Evolutionary conservation across 2,888 invertebrate genomes (phyloP), one percentile per base, ranked within the genome.

Genomic region (Thera britannica): DNA sequence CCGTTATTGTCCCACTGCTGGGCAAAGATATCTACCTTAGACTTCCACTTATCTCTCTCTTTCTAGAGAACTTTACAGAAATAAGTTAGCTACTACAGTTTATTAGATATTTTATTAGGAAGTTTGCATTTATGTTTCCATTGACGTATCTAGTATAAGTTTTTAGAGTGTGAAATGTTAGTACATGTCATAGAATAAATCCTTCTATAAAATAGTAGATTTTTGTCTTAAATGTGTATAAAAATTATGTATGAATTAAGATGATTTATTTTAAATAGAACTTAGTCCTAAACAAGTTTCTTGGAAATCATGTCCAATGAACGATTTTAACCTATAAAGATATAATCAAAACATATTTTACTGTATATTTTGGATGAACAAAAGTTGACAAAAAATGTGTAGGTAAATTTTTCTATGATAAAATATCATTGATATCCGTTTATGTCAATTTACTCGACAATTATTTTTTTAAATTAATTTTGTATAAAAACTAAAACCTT

Each of bases 301-400:
- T 44, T 1, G 51, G 36, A 46, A 62, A 55, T 62, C 46, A 55
- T 46, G 62, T 44, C n/a, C 62, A 46, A 62, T 35, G 35, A 52
- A 52, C 8, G 34, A 52, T 51, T 52, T 34, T 23, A 23, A 51
- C 5, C n/a, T 52, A 12, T 38, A 34, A 34, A 34, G 2, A 57
- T 57, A 12, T 41, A 55, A 55, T 46, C 44, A 41, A 62, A 57
- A 44, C 56, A 56, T 12, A 55, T 34, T 34, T 49, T 9, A 54
- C 46, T 65, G 58, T 58, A 58, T 65, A 65, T 65, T 58, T 58
- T 59, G 35, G 35, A 65, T 54, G 58, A 41, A 58, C 23, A 64
- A 9, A 46, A 9, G 9, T 46, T 9, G 34, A 34, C 7, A 23
- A 51, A 34, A 23, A 8, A 34, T 34, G 34, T 52, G 52, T 34